Conservation (phyloP, 2,797 vertebrate genomes). For the Capromys pilorides region DNA sequence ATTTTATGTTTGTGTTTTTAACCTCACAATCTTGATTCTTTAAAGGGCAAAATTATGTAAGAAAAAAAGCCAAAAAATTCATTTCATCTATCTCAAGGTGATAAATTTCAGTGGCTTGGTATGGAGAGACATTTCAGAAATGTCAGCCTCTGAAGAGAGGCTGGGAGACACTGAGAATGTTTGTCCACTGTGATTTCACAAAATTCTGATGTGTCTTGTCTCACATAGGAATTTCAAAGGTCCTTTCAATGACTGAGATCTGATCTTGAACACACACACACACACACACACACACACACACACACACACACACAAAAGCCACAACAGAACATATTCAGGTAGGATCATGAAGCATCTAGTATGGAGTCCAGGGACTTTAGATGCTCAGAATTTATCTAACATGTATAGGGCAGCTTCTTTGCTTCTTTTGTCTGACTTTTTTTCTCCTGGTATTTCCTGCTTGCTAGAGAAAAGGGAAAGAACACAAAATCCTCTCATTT, state of each 20-base stretch:
- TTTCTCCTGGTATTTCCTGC: background rate
- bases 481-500: slow-evolving; percentile 48
- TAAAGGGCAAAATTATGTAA: background rate
- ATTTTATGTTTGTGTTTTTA: background rate
- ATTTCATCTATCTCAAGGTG: background rate
- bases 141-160: background rate
- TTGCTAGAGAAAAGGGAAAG: slow-evolving; percentile 66
- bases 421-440: background rate
- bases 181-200: background rate
- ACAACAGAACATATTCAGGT: background rate
- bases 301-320: too few relatives aligned
- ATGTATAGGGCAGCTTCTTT: background rate
- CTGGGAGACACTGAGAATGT: background rate
- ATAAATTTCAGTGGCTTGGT: background rate
- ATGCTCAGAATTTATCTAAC: slow-evolving; percentile 4
- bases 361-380: background rate
- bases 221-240: background rate
- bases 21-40: background rate
- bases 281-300: too few relatives aligned
- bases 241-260: background rate
- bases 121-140: background rate
- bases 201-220: background rate
- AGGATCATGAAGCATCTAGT: background rate
- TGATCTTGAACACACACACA: background rate
- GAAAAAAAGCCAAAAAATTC: background rate